Evolutionary conservation across 2,797 vertebrate genomes (phyloP).

Genomic region (Picus viridis): DNA sequence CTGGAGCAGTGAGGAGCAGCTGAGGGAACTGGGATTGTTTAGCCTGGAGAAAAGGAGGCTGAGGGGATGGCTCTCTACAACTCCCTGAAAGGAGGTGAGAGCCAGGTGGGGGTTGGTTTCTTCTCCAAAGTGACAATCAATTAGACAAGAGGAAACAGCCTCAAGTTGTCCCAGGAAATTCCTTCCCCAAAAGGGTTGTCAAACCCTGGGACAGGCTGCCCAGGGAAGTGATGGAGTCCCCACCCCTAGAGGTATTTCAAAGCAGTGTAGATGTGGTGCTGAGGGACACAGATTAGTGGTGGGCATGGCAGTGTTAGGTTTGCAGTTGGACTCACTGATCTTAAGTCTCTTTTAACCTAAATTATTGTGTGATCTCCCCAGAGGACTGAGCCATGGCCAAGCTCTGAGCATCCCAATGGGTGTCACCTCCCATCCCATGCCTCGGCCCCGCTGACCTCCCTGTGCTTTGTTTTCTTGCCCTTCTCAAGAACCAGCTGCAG

Average conservation of each 20-base stretch:
- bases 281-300: rapidly evolving
- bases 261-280: too few species aligned
- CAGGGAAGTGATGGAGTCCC: not conserved
- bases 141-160: not conserved
- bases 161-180: rapidly evolving
- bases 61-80: not conserved
- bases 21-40: not conserved
- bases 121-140: not conserved
- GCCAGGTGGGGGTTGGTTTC: rapidly evolving
- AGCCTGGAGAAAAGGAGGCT: not conserved
- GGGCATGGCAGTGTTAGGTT: not conserved
- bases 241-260: not conserved
- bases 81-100: not conserved
- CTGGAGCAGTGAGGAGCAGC: not conserved
- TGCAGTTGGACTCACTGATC: rapidly evolving
- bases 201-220: not conserved
- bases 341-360: not conserved
- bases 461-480: not conserved
- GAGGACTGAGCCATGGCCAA: not conserved
- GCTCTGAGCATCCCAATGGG: rapidly evolving
- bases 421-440: not conserved
- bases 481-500: not conserved
- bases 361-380: not conserved
- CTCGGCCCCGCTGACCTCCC: rapidly evolving
- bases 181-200: rapidly evolving